Conservation (phyloP, 2,113 vertebrate species). For the Peromyscus californicus region DNA sequence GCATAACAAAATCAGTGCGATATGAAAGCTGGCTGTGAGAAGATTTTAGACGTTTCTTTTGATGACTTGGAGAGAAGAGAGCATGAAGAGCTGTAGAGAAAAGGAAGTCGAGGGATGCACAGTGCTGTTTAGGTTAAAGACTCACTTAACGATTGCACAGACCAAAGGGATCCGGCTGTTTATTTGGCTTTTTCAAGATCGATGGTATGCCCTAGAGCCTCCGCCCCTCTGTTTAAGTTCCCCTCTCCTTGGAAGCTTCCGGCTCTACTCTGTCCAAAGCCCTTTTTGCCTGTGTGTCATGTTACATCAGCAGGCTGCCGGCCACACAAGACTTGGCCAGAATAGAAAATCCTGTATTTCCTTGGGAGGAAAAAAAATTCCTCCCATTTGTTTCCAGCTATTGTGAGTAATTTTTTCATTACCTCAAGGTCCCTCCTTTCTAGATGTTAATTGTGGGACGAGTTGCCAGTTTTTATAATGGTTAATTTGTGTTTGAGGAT, state of each 20-base stretch:
- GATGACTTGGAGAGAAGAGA: background rate
- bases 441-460: conserved; percentile 6
- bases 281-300: conserved; percentile 50
- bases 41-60: background rate
- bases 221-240: background rate
- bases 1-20: background rate
- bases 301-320: conserved; percentile 45
- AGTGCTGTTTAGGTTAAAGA: background rate
- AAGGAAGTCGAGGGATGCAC: background rate
- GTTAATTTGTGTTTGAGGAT: conserved; percentile 8
- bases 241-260: conserved; percentile 59
- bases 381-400: conserved; percentile 54
- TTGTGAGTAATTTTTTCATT: conserved; percentile 49
- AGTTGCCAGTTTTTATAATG: conserved; percentile 24
- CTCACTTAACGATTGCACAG: background rate
- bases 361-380: background rate
- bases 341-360: conserved; percentile 62
- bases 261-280: conserved; percentile 49
- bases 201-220: background rate
- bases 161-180: background rate
- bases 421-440: background rate
- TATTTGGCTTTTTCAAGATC: conserved; percentile 18
- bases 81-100: background rate
- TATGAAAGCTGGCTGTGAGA: background rate
- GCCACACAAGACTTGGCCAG: conserved; percentile 42